phyloP scores from a whole-genome alignment of 2,113 vertebrate genomes.

The Saccopteryx leptura region DNA sequence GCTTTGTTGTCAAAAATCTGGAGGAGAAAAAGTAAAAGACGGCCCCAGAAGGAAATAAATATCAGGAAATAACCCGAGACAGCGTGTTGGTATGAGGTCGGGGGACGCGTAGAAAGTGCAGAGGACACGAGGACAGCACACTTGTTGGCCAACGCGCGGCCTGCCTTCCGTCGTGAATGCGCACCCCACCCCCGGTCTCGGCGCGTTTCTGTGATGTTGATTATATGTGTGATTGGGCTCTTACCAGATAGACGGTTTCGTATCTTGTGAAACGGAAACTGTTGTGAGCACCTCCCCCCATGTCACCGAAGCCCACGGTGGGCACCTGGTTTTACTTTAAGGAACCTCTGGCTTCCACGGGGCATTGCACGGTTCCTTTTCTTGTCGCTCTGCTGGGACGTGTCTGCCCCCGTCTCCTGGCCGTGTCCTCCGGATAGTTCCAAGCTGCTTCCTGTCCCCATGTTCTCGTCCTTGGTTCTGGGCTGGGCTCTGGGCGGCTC shows the following conservation, averaged over 20 bases:
- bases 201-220: fast-evolving
- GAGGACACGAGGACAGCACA: fast-evolving
- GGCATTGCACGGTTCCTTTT: neutral
- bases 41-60: neutral
- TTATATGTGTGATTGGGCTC: fast-evolving
- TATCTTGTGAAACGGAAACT: fast-evolving
- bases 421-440: fast-evolving
- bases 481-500: neutral
- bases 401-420: neutral
- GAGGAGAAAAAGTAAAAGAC: neutral
- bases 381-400: neutral
- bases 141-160: fast-evolving
- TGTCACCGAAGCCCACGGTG: fast-evolving
- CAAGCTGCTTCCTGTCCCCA: neutral
- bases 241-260: fast-evolving
- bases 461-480: neutral
- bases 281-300: fast-evolving
- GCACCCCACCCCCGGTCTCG: neutral
- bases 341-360: neutral
- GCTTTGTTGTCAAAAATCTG: neutral
- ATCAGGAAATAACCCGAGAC: neutral
- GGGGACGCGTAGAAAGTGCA: neutral
- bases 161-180: fast-evolving
- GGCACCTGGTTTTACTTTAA: neutral
- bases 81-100: fast-evolving